Conservation (phyloP, 1,140 invertebrate genomes). For the Drosophila parabipectinata region DNA sequence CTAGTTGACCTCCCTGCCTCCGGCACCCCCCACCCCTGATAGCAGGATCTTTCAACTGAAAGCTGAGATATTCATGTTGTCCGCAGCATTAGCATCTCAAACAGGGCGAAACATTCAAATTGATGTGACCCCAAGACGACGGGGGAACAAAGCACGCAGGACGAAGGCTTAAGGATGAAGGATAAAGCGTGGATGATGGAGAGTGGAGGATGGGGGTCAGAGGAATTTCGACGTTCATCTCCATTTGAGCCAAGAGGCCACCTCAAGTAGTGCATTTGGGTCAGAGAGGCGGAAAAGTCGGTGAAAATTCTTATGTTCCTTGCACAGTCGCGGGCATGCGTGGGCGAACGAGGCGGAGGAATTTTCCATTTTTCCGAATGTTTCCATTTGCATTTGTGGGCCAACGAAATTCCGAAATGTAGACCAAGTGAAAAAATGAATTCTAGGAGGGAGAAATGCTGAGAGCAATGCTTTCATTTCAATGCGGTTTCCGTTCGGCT, state of each 20-base stretch:
- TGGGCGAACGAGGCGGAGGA: conserved; percentile 1
- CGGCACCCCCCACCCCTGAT: too few species aligned
- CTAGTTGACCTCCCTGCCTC: conserved; percentile 17
- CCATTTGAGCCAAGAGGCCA: conserved; percentile 10
- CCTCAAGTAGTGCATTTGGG: conserved; percentile 58
- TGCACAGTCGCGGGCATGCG: conserved; percentile 22
- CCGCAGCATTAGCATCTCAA: conserved; percentile 65
- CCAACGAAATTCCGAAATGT: conserved; percentile 13
- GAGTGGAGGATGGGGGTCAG: not conserved
- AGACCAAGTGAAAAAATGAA: conserved; percentile 19
- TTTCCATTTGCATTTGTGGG: conserved; percentile 57
- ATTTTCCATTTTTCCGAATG: conserved; percentile 21
- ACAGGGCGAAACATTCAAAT: conserved; percentile 61
- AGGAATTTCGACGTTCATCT: conserved; percentile 13
- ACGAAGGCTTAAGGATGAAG: not conserved
- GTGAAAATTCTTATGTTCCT: conserved; percentile 13
- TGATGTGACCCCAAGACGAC: conserved; percentile 48
- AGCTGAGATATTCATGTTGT: conserved; percentile 57
- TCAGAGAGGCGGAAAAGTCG: conserved; percentile 28
- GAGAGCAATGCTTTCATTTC: not conserved
- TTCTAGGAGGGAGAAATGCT: conserved; percentile 4
- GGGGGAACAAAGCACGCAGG: not conserved
- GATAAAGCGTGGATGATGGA: not conserved
- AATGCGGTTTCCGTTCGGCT: conserved; percentile 7
- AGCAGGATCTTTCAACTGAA: not conserved